Evolutionary conservation across 2,113 vertebrate genomes (phyloP).

Genomic region (Psilopsiagon aymara): DNA sequence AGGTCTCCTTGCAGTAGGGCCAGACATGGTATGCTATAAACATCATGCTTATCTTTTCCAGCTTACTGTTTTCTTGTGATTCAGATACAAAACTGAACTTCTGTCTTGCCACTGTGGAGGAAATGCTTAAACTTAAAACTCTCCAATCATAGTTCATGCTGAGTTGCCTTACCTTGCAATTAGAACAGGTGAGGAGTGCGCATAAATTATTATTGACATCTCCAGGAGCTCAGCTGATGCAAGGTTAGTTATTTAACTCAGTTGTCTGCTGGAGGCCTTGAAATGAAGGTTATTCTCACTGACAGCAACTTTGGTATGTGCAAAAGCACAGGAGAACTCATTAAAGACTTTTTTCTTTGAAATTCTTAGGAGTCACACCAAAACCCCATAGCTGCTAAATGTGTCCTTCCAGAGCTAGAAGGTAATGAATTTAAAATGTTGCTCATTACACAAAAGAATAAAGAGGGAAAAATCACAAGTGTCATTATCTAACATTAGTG

Average conservation of each 20-base stretch:
- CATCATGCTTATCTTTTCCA: background rate
- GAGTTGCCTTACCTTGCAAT: conserved; percentile 5
- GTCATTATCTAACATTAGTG: background rate
- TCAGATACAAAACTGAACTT: background rate
- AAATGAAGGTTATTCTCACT: conserved; percentile 29
- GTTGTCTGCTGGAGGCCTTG: conserved; percentile 5
- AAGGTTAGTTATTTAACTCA: conserved; percentile 26
- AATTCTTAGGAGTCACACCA: conserved; percentile 22
- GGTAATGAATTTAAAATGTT: conserved; percentile 21
- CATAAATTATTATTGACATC: background rate
- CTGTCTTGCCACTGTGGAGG: background rate
- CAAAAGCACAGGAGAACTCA: conserved; percentile 18
- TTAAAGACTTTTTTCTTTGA: conserved; percentile 7
- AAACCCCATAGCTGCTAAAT: background rate
- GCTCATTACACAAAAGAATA: background rate
- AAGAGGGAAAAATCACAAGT: background rate
- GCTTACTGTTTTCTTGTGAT: background rate
- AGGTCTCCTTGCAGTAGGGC: background rate
- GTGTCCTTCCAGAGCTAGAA: background rate
- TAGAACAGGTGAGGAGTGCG: background rate
- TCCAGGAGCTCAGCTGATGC: background rate
- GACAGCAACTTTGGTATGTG: background rate
- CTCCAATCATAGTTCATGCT: background rate
- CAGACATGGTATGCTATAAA: background rate
- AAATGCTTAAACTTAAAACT: conserved; percentile 2